A percentile compares a stretch with the other conserved stretches of the same genome.
phyloP scores from a whole-genome alignment of 2,797 vertebrate genomes.

The Leucoraja ocellata region DNA sequence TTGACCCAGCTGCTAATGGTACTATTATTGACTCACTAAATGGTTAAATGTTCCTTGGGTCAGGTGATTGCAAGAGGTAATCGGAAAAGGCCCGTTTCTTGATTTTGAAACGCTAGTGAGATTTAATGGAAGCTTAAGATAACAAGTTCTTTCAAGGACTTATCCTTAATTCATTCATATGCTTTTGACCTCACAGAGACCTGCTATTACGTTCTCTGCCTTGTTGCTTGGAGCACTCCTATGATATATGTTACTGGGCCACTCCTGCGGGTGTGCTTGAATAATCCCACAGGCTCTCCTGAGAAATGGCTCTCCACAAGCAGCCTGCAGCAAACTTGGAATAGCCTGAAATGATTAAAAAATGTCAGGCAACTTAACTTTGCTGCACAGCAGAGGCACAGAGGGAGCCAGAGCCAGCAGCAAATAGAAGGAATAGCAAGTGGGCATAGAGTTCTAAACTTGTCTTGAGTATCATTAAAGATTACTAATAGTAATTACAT shows the following conservation, averaged over 20 bases:
- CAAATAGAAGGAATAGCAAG: no score
- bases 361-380: neutral
- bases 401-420: no score
- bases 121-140: neutral
- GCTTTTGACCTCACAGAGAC: neutral
- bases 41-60: neutral
- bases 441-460: no score
- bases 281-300: neutral
- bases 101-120: neutral
- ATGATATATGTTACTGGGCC: neutral
- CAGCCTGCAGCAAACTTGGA: no score
- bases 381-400: no score
- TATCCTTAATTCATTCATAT: neutral
- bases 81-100: neutral
- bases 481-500: no score
- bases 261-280: neutral
- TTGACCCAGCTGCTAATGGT: constrained; percentile 1
- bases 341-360: neutral
- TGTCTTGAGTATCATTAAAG: no score
- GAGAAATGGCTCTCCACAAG: neutral
- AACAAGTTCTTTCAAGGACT: neutral
- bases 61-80: neutral
- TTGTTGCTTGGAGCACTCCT: neutral
- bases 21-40: constrained; percentile 12
- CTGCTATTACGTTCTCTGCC: neutral